Evolutionary conservation across 2,797 vertebrate species (phyloP).

Genomic region (Propithecus deckenii): DNA sequence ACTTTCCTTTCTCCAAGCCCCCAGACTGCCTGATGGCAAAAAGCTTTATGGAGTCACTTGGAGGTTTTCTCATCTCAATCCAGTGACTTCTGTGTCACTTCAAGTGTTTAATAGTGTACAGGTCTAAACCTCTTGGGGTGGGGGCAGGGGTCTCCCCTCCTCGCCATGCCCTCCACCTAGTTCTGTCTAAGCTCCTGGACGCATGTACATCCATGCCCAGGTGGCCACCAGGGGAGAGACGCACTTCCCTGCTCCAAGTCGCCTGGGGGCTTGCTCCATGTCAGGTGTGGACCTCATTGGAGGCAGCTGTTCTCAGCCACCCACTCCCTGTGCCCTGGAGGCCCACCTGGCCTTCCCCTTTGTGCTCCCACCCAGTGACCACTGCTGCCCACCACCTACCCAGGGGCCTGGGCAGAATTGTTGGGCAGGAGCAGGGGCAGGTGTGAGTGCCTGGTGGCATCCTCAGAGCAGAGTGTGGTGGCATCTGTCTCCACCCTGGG

Average conservation of each 20-base stretch:
- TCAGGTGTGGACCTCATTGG: neutral
- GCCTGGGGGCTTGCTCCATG: neutral
- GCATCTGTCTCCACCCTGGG: neutral
- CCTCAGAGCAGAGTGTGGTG: neutral
- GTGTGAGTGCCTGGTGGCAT: neutral
- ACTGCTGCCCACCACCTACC: neutral
- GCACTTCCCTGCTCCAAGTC: neutral
- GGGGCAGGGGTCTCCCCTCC: neutral
- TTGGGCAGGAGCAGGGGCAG: neutral
- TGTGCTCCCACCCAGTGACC: neutral
- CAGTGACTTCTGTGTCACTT: neutral
- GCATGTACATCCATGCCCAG: fast-evolving
- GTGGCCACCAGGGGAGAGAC: neutral
- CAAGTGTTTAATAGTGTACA: neutral
- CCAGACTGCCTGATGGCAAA: neutral
- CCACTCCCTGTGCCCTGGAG: neutral
- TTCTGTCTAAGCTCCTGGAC: neutral
- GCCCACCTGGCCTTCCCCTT: neutral
- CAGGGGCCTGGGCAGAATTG: neutral
- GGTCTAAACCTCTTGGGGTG: neutral
- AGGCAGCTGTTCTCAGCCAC: neutral
- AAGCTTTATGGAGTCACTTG: neutral
- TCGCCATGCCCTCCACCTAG: fast-evolving
- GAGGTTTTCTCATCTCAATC: neutral
- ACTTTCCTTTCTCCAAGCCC: neutral